A percentile compares a stretch with the other conserved stretches of the same genome.
phyloP scores from a whole-genome alignment of 2,888 invertebrate species.

The Phorcus lineatus region DNA sequence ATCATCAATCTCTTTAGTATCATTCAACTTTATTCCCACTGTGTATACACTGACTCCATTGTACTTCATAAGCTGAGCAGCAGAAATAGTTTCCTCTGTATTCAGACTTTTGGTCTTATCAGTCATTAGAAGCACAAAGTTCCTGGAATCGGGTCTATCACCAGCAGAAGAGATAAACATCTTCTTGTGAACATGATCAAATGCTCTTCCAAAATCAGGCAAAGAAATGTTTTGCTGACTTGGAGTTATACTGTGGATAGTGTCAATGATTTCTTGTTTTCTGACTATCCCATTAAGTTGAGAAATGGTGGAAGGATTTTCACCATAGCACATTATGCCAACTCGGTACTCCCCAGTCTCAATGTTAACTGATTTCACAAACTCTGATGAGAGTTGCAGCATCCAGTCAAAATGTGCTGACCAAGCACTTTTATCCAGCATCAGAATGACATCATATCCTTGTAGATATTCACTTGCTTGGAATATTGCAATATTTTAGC shows the following conservation, averaged over 20 bases:
- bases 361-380: conserved; percentile 45
- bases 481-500: too few relatives aligned
- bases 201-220: conserved; percentile 49
- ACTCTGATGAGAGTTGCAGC: conserved; percentile 39
- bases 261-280: neutral
- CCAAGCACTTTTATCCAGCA: conserved; percentile 56
- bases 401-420: conserved; percentile 45
- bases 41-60: conserved; percentile 56
- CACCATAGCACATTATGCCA: conserved; percentile 53
- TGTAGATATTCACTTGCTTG: conserved; percentile 28
- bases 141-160: conserved; percentile 50
- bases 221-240: neutral
- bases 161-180: conserved; percentile 46
- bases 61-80: conserved; percentile 42
- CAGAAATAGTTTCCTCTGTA: conserved; percentile 25
- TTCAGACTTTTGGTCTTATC: conserved; percentile 41
- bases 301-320: conserved; percentile 39
- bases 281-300: conserved; percentile 42
- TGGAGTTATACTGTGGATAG: neutral
- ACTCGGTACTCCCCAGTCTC: conserved; percentile 54
- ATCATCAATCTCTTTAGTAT: conserved; percentile 50
- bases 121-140: conserved; percentile 57
- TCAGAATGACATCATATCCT: conserved; percentile 53
- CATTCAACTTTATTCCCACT: conserved; percentile 56
- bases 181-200: conserved; percentile 40